Percentiles rank a stretch among this genome's conserved stretches.
Conservation (phyloP, 2,797 vertebrate genomes). For the Merluccius polli region DNA sequence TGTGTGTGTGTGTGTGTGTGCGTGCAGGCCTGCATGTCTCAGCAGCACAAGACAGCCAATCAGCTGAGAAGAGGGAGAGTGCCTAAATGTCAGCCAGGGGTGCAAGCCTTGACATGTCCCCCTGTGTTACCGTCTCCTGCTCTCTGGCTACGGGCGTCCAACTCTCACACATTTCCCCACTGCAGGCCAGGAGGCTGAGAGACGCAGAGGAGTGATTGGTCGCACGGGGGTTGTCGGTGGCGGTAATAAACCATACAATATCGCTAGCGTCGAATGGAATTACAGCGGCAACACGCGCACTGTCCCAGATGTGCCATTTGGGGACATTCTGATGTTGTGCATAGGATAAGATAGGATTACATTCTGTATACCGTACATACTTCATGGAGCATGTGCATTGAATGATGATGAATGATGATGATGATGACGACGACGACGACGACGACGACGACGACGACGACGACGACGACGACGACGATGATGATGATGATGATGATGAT, state of each 20-base stretch:
- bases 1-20: conserved; percentile 10
- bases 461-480: too few relatives aligned
- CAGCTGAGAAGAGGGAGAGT: conserved; percentile 50
- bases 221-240: neutral
- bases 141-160: conserved; percentile 58
- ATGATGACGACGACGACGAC: too few relatives aligned
- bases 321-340: neutral
- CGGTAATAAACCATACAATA: neutral
- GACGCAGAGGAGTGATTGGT: neutral
- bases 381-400: neutral
- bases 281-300: neutral
- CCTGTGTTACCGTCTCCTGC: conserved; percentile 63
- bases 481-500: too few relatives aligned
- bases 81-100: conserved; percentile 58
- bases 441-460: too few relatives aligned
- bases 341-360: neutral
- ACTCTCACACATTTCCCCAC: conserved; percentile 51
- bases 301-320: neutral
- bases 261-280: neutral
- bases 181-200: conserved; percentile 32
- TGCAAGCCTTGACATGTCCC: conserved; percentile 60
- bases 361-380: neutral
- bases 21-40: conserved; percentile 14
- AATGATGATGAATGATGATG: neutral
- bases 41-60: conserved; percentile 49